These are phyloP conservation scores for Lethrus apterus DNA, from an alignment of 1,140 invertebrate genomes.

Conservation along the genomic window DNA sequence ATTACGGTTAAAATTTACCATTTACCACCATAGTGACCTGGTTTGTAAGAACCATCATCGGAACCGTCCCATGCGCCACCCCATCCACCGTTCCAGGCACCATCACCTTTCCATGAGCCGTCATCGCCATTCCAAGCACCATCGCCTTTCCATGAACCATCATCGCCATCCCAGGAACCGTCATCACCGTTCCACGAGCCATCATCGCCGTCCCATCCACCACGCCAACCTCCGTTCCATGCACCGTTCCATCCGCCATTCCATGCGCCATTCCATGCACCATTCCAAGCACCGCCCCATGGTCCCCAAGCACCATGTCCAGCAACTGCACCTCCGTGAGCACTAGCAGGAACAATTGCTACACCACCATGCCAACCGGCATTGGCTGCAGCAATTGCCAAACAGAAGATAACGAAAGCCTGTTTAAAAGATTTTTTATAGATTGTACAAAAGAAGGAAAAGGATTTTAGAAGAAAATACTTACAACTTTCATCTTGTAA, in stretches of 20 bases:
- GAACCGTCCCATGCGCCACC: background rate
- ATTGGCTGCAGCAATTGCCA: background rate
- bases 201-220: no score
- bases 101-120: no score
- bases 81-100: background rate
- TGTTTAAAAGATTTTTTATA: no score
- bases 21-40: no score
- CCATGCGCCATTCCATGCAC: background rate
- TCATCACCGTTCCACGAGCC: no score
- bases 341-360: conserved; percentile 1
- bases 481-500: no score
- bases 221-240: background rate
- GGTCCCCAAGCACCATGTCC: conserved; percentile 2
- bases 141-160: no score
- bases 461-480: no score
- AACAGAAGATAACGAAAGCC: conserved; percentile 4
- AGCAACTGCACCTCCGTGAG: conserved; percentile 4
- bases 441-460: no score
- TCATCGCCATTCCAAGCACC: no score
- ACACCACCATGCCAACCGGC: conserved; percentile 11
- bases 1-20: no score
- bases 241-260: conserved; percentile 4
- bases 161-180: background rate
- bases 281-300: conserved; percentile 1
- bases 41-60: no score